Evolutionary conservation across 2,888 invertebrate species (phyloP).

Genomic region (Endomychus coccineus): DNA sequence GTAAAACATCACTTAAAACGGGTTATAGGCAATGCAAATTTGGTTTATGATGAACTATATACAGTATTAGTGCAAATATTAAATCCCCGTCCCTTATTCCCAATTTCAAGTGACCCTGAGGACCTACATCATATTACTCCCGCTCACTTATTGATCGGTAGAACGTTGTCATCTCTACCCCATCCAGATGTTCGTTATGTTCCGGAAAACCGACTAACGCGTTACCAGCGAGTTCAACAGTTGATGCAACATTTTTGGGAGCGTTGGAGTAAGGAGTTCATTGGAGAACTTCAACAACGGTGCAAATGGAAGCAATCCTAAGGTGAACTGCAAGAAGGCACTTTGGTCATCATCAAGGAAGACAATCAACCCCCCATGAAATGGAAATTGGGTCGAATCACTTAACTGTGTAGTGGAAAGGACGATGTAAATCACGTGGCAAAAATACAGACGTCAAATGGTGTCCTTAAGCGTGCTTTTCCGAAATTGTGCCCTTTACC

Average conservation of each 20-base stretch:
- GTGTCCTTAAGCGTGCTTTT: too few relatives aligned
- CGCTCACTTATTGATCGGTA: constrained; percentile 29
- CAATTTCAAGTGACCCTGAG: constrained; percentile 26
- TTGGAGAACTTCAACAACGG: constrained; percentile 23
- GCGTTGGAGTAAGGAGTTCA: constrained; percentile 27
- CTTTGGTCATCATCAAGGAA: too few relatives aligned
- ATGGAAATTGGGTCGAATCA: too few relatives aligned
- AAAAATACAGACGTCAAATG: too few relatives aligned
- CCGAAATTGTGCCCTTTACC: too few relatives aligned
- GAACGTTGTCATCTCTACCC: constrained; percentile 20
- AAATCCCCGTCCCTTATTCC: constrained; percentile 32
- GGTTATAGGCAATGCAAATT: constrained; percentile 21
- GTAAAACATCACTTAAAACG: constrained; percentile 31
- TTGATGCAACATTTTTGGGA: constrained; percentile 27
- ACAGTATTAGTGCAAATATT: constrained; percentile 30
- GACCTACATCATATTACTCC: constrained; percentile 27
- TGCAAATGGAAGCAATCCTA: too few relatives aligned
- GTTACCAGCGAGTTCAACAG: constrained; percentile 26
- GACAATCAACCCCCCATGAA: too few relatives aligned
- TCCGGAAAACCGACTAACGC: constrained; percentile 18
- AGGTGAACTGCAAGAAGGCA: too few relatives aligned
- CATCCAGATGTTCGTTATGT: constrained; percentile 18
- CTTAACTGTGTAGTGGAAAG: too few relatives aligned
- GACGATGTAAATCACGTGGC: too few relatives aligned
- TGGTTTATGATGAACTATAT: constrained; percentile 31